Base-by-base conservation (phyloP, 1,140 invertebrate genomes). In the Pogonomyrmex californicus region DNA sequence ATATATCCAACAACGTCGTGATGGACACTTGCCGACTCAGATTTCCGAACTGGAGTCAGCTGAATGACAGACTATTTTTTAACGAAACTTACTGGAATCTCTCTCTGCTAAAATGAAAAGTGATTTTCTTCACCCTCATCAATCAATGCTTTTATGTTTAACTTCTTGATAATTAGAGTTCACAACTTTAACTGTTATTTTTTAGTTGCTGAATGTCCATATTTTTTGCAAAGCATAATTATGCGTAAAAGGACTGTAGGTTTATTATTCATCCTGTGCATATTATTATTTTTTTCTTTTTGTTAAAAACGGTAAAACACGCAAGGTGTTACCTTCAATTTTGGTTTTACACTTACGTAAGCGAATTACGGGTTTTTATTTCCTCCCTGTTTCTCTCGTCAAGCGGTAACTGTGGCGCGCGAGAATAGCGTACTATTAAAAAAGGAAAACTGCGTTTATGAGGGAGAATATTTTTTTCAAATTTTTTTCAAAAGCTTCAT, bases 271-370 rank as follows among this genome's bases (percentile, higher is more conserved):
- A 12, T n/a, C 30, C 44, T 56, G 10, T 49, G 23, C 23, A 36
- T 44, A 9, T 49, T 3, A 3, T 38, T 23, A 23, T 23, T 23
- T 23, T 23, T 23, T 23, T 23, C n/a, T 30, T 23, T 54, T 17
- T 23, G 6, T 51, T 41, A 54, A 41, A 56, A 56, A 44, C 4
- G 10, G n/a, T 41, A 51, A 41, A 79, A 51, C 10, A 51, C 4
- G 49, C 78, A 33, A 56, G 36, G 36, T 70, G 38, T 70, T 81
- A 56, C 65, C 12, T 56, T 23, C 49, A 70, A 38, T 70, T 81
- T 81, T 14, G 65, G 47, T 81, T 81, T 81, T 41, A 49, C 62
- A 68, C 63, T 81, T 54, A 54, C 65, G 63, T 33, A 56, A 81
- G 62, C 63, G 10, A 81, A 70, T 56, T 81, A 54, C 49, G 5